Base-by-base conservation (phyloP, 2,888 invertebrate species). In the Drosophila cyrtoloma region DNA sequence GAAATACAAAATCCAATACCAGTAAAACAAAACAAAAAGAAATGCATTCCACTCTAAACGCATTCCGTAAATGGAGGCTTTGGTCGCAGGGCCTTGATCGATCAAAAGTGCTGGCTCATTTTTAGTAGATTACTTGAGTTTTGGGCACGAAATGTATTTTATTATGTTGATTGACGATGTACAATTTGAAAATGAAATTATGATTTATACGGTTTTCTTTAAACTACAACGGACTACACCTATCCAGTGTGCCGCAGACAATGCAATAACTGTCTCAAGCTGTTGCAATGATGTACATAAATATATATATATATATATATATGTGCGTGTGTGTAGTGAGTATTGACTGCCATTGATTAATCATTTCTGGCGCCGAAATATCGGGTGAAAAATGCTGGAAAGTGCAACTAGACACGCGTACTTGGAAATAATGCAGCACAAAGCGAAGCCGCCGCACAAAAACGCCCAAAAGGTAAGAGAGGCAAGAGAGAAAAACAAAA, bases 341-440 rank as follows among this genome's bases (percentile, higher is more conserved):
- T 77, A 84, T 85, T 83, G 85, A 87, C 75, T 85, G 86, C 84
- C 77, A 84, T 86, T 86, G 86, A 86, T 89, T 89, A 86, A 86
- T 86, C 84, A 82, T 89, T 84, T 77, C 65, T 89, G 84, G 89
- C 86, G 86, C 89, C 86, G 81, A 82, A 71, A 71, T 55, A 74
- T 79, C 73, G 56, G 61, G n/a, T 39, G 68, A 55, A 68, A 60
- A 63, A 74, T 67, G 70, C 72, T 86, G 76, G 84, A 86, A 88
- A 86, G 82, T 89, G 84, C 86, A 89, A 84, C 84, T 81, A 88
- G 82, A 88, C 84, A 84, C 82, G 89, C 86, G 84, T 86, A 89
- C 86, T 86, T 86, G 89, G 81, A 86, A 86, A 75, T 66, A 77
- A 79, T 74, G 74, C 63, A 61, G 60, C 60, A 72, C 87, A 86